Percentiles rank a stretch among this genome's conserved stretches.
phyloP scores from a whole-genome alignment of 2,113 vertebrate genomes.

The Podilymbus podiceps region DNA sequence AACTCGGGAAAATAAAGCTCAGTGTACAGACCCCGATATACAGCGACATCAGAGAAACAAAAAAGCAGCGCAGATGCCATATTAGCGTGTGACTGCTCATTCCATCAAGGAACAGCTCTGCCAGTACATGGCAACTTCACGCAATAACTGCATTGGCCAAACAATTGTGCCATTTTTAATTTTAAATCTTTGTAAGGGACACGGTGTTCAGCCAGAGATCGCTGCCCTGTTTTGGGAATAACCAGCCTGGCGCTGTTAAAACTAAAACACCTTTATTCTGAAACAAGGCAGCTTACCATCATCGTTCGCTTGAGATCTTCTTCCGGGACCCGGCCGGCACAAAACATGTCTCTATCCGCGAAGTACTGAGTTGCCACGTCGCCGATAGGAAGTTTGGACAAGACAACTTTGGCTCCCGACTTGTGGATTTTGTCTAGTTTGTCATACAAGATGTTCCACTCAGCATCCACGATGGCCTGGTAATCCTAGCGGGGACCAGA shows the following conservation, averaged over 20 bases:
- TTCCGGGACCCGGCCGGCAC: constrained; percentile 92
- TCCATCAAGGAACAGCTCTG: not conserved
- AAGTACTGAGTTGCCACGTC: constrained; percentile 98
- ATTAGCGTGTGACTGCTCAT: accelerated
- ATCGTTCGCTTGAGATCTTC: constrained; percentile 96
- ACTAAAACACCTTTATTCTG: accelerated
- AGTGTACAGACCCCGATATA: accelerated
- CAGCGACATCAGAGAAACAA: not conserved
- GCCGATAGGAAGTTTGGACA: constrained; percentile 94
- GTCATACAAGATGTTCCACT: constrained; percentile 98
- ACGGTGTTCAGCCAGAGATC: accelerated
- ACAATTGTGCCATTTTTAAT: accelerated
- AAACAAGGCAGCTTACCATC: constrained; percentile 80
- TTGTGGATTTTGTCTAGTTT: constrained; percentile 92
- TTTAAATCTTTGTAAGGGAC: not conserved
- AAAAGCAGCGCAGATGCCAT: not conserved
- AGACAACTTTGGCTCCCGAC: constrained; percentile 93
- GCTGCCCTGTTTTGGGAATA: not conserved
- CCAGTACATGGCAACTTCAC: not conserved
- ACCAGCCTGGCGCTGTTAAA: not conserved
- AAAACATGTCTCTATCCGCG: constrained; percentile 95
- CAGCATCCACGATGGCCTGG: constrained; percentile 96
- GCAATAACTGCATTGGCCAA: not conserved
- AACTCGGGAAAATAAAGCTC: not conserved
- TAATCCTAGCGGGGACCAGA: constrained; percentile 82